A percentile compares a stretch with the other conserved stretches of the same genome.
Evolutionary conservation across 1,140 invertebrate species (phyloP).

Genomic region (Cotesia typhae): DNA sequence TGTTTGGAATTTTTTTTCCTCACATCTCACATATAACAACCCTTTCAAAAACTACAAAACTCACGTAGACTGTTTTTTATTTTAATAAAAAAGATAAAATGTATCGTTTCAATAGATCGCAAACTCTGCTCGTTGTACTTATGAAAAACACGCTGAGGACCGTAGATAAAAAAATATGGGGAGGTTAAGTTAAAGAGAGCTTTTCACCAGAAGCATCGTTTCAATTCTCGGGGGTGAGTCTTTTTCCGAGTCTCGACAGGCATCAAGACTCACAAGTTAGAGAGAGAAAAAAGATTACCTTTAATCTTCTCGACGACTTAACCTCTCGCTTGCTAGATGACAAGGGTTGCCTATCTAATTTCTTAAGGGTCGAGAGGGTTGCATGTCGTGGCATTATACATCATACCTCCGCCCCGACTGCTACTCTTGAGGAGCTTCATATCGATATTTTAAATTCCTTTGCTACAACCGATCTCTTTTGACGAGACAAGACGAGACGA

Average conservation of each 20-base stretch:
- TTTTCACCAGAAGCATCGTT: slow-evolving; percentile 27
- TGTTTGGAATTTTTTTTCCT: too few species aligned
- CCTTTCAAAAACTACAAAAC: too few species aligned
- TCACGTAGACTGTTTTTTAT: too few species aligned
- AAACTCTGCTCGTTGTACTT: not conserved
- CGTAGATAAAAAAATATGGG: slow-evolving; percentile 14
- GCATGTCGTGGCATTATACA: slow-evolving; percentile 33
- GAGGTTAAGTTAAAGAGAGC: not conserved
- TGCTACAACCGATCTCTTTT: not conserved
- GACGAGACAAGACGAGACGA: not conserved
- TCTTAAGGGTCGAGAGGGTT: slow-evolving; percentile 44
- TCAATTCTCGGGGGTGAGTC: slow-evolving; percentile 28
- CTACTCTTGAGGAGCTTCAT: slow-evolving; percentile 19
- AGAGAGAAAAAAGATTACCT: slow-evolving; percentile 35
- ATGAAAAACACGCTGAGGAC: not conserved
- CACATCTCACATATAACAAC: too few species aligned
- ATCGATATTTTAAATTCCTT: slow-evolving; percentile 30
- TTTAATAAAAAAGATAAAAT: too few species aligned
- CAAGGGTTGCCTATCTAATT: slow-evolving; percentile 48
- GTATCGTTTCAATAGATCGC: slow-evolving; percentile 1
- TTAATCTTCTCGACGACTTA: slow-evolving; percentile 57
- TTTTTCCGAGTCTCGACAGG: slow-evolving; percentile 21
- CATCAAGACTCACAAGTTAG: slow-evolving; percentile 27
- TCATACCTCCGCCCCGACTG: too few species aligned
- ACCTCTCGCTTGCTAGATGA: slow-evolving; percentile 45